Evolutionary conservation across 2,113 vertebrate species (phyloP).

Genomic region (Haplochromis vanheusdeni): DNA sequence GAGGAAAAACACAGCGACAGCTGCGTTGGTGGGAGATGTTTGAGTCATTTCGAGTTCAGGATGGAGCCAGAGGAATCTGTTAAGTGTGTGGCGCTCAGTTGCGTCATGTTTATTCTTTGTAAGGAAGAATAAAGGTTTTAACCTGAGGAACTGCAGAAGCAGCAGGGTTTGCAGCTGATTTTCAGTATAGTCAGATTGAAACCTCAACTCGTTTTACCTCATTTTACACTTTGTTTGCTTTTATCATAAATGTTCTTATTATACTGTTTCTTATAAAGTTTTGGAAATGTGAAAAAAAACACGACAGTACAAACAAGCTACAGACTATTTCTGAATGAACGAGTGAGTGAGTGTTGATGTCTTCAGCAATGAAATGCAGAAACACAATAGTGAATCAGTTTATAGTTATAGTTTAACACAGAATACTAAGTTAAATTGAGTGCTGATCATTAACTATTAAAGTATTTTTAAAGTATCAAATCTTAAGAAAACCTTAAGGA

Average conservation of each 20-base stretch:
- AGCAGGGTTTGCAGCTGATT: conserved; percentile 14
- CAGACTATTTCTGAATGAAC: not conserved
- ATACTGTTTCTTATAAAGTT: not conserved
- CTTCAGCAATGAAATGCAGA: not conserved
- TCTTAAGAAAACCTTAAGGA: not conserved
- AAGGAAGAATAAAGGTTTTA: not conserved
- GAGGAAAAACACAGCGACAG: conserved; percentile 31
- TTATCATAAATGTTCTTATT: not conserved
- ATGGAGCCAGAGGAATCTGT: conserved; percentile 45
- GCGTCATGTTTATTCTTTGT: not conserved
- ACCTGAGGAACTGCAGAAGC: not conserved
- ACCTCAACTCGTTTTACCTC: not conserved
- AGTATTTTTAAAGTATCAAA: not conserved
- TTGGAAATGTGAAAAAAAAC: not conserved
- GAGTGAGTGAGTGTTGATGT: not conserved
- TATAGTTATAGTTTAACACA: not conserved
- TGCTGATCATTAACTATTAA: not conserved
- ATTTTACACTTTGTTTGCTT: not conserved
- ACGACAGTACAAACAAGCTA: not conserved
- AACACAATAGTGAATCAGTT: not conserved
- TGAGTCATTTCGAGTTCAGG: not conserved
- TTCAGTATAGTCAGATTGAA: not conserved
- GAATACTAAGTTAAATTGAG: not conserved
- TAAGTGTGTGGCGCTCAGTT: not conserved
- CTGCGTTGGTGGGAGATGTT: conserved; percentile 25